phyloP scores from a whole-genome alignment of 2,888 invertebrate species.

The Heliconius cydno region DNA sequence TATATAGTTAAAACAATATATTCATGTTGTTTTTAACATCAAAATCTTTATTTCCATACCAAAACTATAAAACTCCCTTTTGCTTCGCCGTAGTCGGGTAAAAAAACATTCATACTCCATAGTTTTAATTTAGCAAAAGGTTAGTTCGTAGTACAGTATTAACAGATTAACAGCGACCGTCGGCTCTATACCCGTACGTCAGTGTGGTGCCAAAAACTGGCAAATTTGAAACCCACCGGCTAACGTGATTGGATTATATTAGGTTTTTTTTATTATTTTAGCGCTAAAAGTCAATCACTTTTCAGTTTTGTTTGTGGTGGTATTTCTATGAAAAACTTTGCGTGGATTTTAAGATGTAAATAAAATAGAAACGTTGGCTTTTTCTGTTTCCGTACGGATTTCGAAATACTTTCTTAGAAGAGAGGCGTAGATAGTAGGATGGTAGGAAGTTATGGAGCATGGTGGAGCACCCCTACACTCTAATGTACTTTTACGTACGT shows the following conservation, averaged over 20 bases:
- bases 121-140: not conserved
- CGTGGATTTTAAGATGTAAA: not conserved
- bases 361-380: too few relatives aligned
- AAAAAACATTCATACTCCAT: not conserved
- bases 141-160: conserved; percentile 14
- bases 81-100: too few relatives aligned
- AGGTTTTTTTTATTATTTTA: not conserved
- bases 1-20: too few relatives aligned
- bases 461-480: too few relatives aligned
- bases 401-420: too few relatives aligned
- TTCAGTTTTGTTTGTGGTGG: not conserved
- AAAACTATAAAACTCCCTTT: too few relatives aligned
- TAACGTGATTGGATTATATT: conserved; percentile 18
- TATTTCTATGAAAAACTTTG: not conserved
- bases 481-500: too few relatives aligned
- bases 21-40: too few relatives aligned
- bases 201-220: conserved; percentile 15
- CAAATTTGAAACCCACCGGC: not conserved
- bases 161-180: conserved; percentile 18
- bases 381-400: too few relatives aligned
- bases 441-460: too few relatives aligned
- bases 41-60: too few relatives aligned
- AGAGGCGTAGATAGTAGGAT: too few relatives aligned
- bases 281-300: conserved; percentile 6
- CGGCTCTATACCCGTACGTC: not conserved